These are phyloP conservation scores for Dendrophyllia cribrosa DNA, from an alignment of 64 coral and sea anemone genomes.

Conservation along the genomic window DNA sequence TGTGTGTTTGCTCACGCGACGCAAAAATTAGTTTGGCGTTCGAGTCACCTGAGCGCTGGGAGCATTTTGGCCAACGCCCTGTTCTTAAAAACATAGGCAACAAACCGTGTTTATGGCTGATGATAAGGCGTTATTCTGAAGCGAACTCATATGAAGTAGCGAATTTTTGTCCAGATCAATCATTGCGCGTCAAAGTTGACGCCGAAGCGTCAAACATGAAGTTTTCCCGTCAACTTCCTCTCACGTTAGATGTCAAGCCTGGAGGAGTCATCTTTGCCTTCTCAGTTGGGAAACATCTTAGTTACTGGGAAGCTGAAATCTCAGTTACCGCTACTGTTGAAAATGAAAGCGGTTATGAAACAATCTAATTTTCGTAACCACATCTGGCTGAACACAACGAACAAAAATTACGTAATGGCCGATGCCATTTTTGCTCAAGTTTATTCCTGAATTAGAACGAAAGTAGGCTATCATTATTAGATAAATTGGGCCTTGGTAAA, in stretches of 20 bases:
- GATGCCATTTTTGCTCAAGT: too few species aligned
- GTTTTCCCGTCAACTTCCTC: slow-evolving; percentile 20
- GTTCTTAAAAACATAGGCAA: neutral
- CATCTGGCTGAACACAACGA: too few species aligned
- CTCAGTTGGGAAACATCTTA: slow-evolving; percentile 25
- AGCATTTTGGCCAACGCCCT: neutral
- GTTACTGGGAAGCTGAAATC: slow-evolving; percentile 30
- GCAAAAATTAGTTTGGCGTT: neutral
- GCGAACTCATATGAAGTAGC: neutral
- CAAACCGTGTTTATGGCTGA: neutral
- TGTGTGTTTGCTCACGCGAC: slow-evolving; percentile 39
- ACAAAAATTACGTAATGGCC: too few species aligned
- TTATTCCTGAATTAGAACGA: too few species aligned
- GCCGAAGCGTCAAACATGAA: neutral
- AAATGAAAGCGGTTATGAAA: neutral
- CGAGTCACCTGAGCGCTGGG: neutral
- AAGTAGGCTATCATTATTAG: too few species aligned
- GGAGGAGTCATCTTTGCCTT: slow-evolving; percentile 10
- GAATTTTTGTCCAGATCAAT: neutral
- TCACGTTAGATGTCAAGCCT: neutral
- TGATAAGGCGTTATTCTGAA: neutral
- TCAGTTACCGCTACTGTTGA: neutral
- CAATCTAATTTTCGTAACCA: too few species aligned
- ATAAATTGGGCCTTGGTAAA: too few species aligned
- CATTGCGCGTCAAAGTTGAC: neutral